Evolutionary conservation across 2,113 vertebrate species (phyloP), one percentile per base, ranked within the genome.

Genomic region (Ophthalmotilapia sp.): DNA sequence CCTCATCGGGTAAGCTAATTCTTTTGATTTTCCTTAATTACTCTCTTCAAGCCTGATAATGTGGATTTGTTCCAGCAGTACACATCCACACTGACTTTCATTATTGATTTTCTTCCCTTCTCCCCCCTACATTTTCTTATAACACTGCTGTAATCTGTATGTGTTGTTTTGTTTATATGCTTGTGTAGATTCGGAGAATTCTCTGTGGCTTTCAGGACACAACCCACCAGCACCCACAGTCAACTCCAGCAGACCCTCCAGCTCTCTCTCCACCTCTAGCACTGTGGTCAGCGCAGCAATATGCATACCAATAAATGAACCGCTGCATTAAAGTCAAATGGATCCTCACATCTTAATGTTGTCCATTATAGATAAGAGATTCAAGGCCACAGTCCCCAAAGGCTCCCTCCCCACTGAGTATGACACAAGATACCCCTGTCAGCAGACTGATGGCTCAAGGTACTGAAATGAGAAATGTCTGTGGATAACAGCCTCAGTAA

Each of bases 241-340:
- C 29, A 89, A 79, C 92, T 96, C 95, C 8, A 96, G 95, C 83
- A 96, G 81, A 70, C 94, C 96, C 68, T 96, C 97, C 62, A 95
- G 95, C 90, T 98, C 98, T 65, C 96, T 97, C 6, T 98, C 98
- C 79, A 99, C 98, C n/a, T 97, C 96, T 81, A 98, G 98, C 94
- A 99, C 98, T 53, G 90, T 96, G 97, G 98, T 99, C 91, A 96
- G 94, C 92, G 45, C 29, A 12, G n/a, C 51, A 19, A 75, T 26
- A 70, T n/a, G 36, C 38, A 80, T n/a, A 62, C 31, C 60, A 29
- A 56, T 33, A 86, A 86, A 80, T 58, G 15, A 87, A 65, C 8
- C 1, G 4, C 70, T 51, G 11, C n/a, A 54, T 70, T 60, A 60
- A 68, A 70, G 53, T 83, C 3, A 83, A 86, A 77, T 82, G 21